Conservation (phyloP, 2,888 invertebrate species). For the Amblyjoppa proteus region DNA sequence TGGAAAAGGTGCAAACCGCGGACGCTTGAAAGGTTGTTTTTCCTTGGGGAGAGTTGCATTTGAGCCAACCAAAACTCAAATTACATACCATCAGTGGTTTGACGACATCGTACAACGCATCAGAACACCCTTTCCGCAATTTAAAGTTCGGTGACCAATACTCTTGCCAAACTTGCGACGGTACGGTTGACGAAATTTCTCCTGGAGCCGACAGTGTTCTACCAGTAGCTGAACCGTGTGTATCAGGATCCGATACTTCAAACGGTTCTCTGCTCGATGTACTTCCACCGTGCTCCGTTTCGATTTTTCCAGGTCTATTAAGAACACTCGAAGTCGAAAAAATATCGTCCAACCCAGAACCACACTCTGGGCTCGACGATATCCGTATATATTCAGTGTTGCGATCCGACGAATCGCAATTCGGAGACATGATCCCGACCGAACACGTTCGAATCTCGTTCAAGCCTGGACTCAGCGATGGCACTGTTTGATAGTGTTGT, state of each 20-base stretch:
- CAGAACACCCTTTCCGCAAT: not conserved
- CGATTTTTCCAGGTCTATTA: not conserved
- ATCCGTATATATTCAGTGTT: too few relatives aligned
- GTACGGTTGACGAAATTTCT: not conserved
- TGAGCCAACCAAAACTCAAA: not conserved
- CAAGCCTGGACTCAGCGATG: too few relatives aligned
- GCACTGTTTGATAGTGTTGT: too few relatives aligned
- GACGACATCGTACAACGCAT: conserved; percentile 6
- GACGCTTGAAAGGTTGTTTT: not conserved
- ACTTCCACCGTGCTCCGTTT: not conserved
- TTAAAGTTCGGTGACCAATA: not conserved
- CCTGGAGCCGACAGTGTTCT: not conserved
- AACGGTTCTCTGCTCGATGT: not conserved
- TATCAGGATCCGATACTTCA: not conserved
- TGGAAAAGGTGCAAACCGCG: not conserved
- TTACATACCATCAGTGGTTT: not conserved
- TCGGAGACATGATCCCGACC: too few relatives aligned
- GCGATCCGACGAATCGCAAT: too few relatives aligned
- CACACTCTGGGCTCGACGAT: too few relatives aligned
- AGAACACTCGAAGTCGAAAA: not conserved
- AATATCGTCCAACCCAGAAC: not conserved
- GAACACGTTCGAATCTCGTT: too few relatives aligned
- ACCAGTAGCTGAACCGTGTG: not conserved
- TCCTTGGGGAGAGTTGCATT: not conserved
- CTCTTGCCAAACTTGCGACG: not conserved